Conservation (phyloP, 2,113 vertebrate species). For the Hepsetus odoe region DNA sequence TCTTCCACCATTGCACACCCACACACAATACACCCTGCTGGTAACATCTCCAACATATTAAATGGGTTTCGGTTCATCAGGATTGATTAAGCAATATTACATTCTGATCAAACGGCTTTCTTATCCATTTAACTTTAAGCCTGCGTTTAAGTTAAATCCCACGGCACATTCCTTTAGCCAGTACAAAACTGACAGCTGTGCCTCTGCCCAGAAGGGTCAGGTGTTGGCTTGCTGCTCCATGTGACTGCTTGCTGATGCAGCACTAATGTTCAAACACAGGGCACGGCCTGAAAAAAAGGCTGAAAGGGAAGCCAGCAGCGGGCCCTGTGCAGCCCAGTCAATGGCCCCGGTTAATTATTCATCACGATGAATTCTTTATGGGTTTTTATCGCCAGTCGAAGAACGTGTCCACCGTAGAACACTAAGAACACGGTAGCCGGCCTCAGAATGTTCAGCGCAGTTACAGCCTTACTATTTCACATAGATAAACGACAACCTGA, state of each 20-base stretch:
- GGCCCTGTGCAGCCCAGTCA: not conserved
- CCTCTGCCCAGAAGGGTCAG: constrained; percentile 1
- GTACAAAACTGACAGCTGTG: constrained; percentile 16
- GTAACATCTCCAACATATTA: not conserved
- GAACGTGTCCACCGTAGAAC: too few species aligned
- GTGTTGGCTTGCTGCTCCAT: not conserved
- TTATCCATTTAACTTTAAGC: not conserved
- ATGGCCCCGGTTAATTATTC: constrained; percentile 36
- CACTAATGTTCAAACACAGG: constrained; percentile 16
- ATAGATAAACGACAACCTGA: too few species aligned
- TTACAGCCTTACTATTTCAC: not conserved
- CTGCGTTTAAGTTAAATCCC: not conserved
- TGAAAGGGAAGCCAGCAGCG: constrained; percentile 2
- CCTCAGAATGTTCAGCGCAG: not conserved
- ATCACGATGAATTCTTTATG: constrained; percentile 14
- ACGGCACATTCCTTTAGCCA: not conserved
- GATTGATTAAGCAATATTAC: not conserved
- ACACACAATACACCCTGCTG: not conserved
- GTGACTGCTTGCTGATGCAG: constrained; percentile 27
- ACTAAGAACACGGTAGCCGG: not conserved
- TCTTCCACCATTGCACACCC: not conserved
- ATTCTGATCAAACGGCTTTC: not conserved
- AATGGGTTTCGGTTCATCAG: not conserved
- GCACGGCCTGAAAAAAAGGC: not conserved
- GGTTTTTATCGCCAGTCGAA: not conserved